Evolutionary conservation across 2,797 vertebrate genomes (phyloP).

Genomic region (Okamejei kenojei): DNA sequence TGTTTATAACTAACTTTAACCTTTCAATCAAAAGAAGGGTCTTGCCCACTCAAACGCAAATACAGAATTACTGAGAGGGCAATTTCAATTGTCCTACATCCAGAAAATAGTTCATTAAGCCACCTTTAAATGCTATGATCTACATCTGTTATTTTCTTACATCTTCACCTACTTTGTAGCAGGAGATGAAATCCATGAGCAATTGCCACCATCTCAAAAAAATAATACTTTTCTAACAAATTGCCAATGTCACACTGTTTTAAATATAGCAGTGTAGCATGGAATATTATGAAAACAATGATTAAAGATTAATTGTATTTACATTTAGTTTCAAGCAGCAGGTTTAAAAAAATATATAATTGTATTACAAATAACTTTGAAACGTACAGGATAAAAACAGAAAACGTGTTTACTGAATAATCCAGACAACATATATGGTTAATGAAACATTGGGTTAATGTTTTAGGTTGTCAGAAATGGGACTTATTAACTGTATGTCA

Average conservation of each 20-base stretch:
- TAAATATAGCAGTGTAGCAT: not conserved
- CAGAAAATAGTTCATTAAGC: not conserved
- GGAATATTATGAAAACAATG: not conserved
- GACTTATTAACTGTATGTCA: not conserved
- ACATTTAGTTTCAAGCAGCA: too few relatives aligned
- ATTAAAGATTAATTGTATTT: not conserved
- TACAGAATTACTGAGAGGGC: not conserved
- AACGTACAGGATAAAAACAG: not conserved
- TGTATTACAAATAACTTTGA: not conserved
- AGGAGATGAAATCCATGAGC: not conserved
- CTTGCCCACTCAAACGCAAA: slow-evolving; percentile 6
- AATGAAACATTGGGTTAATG: not conserved
- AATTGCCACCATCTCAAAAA: not conserved
- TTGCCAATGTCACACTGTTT: not conserved
- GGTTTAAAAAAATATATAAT: not conserved
- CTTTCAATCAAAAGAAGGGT: not conserved
- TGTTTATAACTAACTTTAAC: not conserved
- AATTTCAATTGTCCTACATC: not conserved
- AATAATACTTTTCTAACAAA: not conserved
- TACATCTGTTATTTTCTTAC: not conserved
- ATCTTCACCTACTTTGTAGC: not conserved
- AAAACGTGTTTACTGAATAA: not conserved
- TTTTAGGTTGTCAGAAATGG: not conserved
- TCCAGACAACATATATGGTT: not conserved
- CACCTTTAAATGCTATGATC: not conserved